A percentile compares a stretch with the other conserved stretches of the same genome.
Conservation (phyloP, 2,113 vertebrate genomes). For the Elaphurus davidianus region DNA sequence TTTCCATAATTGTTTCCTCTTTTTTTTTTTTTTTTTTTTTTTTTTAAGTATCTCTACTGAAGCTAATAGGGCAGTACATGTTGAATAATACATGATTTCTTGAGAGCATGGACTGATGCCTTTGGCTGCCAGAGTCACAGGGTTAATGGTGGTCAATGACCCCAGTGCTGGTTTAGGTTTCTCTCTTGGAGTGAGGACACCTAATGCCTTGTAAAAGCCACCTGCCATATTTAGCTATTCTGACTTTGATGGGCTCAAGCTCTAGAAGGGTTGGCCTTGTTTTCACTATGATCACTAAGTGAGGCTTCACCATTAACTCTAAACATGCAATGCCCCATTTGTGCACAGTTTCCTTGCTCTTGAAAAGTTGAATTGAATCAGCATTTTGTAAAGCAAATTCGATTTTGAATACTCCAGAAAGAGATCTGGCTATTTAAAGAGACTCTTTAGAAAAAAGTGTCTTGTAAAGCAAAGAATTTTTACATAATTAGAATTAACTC, state of each 20-base stretch:
- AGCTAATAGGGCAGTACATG: constrained; percentile 60
- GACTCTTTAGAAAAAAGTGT: constrained; percentile 13
- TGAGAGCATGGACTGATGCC: constrained; percentile 55
- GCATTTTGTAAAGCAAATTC: constrained; percentile 59
- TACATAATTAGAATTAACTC: constrained; percentile 54
- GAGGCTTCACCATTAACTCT: neutral
- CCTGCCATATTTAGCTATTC: neutral
- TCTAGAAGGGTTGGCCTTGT: neutral
- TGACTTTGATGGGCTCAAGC: neutral
- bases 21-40: no score
- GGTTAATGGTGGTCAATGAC: constrained; percentile 61
- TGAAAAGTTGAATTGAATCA: constrained; percentile 53
- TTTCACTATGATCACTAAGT: neutral
- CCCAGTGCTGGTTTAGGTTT: neutral
- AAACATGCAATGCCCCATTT: neutral
- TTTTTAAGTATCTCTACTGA: constrained; percentile 33
- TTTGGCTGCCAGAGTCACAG: constrained; percentile 46
- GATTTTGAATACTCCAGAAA: constrained; percentile 58
- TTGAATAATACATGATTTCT: constrained; percentile 67
- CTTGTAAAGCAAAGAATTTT: constrained; percentile 44
- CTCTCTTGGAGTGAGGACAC: neutral
- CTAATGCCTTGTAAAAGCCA: neutral
- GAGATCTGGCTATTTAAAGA: constrained; percentile 63
- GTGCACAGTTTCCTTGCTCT: neutral
- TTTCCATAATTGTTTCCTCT: neutral